Evolutionary conservation across 1,140 invertebrate genomes (phyloP).

Genomic region (Harlomillsia oculata): DNA sequence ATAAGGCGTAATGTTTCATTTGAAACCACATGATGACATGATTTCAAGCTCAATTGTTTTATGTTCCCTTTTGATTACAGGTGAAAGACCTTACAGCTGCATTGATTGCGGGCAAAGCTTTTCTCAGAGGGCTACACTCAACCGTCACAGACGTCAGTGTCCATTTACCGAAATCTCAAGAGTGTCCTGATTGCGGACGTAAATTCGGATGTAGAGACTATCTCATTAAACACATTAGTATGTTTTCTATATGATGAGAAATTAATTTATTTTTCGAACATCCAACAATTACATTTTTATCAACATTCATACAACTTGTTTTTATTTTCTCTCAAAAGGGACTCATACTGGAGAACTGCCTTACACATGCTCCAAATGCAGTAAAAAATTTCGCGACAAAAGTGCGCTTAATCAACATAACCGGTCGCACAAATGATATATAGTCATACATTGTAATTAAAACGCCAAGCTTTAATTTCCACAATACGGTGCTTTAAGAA

Average conservation of each 20-base stretch:
- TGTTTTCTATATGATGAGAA: background rate
- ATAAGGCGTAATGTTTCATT: background rate
- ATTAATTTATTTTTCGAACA: background rate
- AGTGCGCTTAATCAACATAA: constrained; percentile 29
- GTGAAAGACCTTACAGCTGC: constrained; percentile 29
- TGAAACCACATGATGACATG: background rate
- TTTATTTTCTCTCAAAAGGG: no score
- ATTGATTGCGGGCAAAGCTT: constrained; percentile 25
- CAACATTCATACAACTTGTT: background rate
- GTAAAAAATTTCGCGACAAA: constrained; percentile 30
- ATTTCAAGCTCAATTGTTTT: background rate
- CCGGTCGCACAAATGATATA: constrained; percentile 32
- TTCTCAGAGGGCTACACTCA: constrained; percentile 20
- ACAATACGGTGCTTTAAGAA: no score
- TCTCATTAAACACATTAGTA: constrained; percentile 29
- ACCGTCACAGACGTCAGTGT: constrained; percentile 27
- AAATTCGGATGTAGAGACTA: constrained; percentile 30
- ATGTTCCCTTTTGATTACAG: constrained; percentile 3
- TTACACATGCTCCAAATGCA: constrained; percentile 27
- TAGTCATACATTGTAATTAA: no score
- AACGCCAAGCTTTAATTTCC: no score
- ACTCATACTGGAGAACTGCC: constrained; percentile 33
- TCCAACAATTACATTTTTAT: background rate
- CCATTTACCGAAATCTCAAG: constrained; percentile 30
- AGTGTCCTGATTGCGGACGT: constrained; percentile 27